Evolutionary conservation across 2,888 invertebrate genomes (phyloP).

Genomic region (Megaustenia siamemsis): DNA sequence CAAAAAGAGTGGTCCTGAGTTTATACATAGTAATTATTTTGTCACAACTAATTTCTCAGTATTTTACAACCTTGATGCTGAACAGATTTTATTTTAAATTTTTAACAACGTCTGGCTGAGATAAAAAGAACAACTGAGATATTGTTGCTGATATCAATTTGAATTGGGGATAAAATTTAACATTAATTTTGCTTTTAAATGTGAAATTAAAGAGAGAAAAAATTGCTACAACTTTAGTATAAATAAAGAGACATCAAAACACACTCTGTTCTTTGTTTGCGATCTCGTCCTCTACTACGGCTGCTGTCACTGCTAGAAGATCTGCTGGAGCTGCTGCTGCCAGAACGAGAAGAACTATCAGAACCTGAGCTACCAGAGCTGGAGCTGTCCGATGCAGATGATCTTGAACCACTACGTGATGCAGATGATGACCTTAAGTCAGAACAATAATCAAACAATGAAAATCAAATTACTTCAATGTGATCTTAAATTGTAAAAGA

Average conservation of each 20-base stretch:
- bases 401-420: constrained; percentile 67
- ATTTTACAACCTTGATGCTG: no score
- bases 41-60: no score
- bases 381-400: constrained; percentile 81
- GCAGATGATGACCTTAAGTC: constrained; percentile 52
- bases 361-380: constrained; percentile 72
- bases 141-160: no score
- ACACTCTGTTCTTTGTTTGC: constrained; percentile 54
- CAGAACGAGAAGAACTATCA: constrained; percentile 73
- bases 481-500: not conserved
- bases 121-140: no score
- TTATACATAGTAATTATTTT: no score
- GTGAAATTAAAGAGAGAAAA: no score
- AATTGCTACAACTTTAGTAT: not conserved
- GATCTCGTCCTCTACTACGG: constrained; percentile 59
- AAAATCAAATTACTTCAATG: not conserved
- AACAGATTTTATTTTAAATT: no score
- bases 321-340: constrained; percentile 85
- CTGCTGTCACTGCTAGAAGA: constrained; percentile 77
- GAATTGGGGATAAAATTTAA: no score
- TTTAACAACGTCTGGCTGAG: no score
- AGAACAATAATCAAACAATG: not conserved
- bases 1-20: no score
- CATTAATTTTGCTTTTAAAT: no score
- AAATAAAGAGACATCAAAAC: not conserved